Percentiles rank a stretch among this genome's conserved stretches.
Evolutionary conservation across 2,797 vertebrate species (phyloP).

Genomic region (Hylomyscus alleni): DNA sequence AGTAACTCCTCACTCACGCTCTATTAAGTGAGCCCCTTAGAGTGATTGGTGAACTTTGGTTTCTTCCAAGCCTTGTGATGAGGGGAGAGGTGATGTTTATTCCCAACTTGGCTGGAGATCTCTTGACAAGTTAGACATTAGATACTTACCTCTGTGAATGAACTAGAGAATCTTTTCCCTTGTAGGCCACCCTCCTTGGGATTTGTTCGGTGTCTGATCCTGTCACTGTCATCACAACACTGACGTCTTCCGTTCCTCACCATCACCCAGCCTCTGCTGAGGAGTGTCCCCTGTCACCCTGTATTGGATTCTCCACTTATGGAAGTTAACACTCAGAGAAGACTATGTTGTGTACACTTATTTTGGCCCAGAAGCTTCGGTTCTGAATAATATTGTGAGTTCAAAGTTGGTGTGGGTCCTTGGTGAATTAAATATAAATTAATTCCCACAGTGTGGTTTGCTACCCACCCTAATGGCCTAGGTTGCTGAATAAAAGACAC

Average conservation of each 20-base stretch:
- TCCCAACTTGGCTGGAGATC: background rate
- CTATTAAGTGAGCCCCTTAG: too few species aligned
- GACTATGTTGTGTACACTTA: background rate
- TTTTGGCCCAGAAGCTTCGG: background rate
- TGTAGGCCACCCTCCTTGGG: too few species aligned
- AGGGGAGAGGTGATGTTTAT: background rate
- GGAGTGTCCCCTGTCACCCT: background rate
- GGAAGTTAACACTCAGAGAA: background rate
- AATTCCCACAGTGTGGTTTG: background rate
- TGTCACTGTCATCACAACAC: too few species aligned
- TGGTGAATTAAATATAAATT: background rate
- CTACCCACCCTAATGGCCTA: background rate
- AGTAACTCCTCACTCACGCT: background rate
- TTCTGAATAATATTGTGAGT: background rate
- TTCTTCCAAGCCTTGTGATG: background rate
- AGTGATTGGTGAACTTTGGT: background rate
- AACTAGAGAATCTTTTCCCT: background rate
- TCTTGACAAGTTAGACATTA: background rate
- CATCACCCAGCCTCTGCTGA: background rate
- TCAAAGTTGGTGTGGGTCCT: background rate
- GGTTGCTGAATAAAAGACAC: background rate
- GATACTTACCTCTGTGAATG: background rate
- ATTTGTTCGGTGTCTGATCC: background rate
- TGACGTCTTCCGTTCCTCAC: background rate
- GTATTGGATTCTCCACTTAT: background rate